These are phyloP conservation scores for Physella acuta DNA, from an alignment of 1,140 invertebrate species.

Conservation along the genomic window DNA sequence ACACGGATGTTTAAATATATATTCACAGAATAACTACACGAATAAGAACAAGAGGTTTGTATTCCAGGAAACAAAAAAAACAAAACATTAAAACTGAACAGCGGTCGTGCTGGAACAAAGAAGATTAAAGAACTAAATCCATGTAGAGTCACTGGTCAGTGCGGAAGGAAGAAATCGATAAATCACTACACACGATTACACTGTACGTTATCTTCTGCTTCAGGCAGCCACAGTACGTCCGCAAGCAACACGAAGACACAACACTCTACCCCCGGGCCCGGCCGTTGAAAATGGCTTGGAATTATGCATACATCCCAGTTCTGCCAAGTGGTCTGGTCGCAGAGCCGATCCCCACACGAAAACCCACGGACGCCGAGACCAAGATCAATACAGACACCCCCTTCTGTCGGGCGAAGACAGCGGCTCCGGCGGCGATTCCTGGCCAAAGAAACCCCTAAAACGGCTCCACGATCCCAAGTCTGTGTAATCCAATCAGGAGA, in stretches of 20 bases:
- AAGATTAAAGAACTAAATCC: background rate
- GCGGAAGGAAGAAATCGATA: background rate
- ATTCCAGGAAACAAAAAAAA: too few species aligned
- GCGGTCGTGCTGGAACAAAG: background rate
- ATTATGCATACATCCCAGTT: conserved; percentile 9
- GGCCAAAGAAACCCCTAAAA: background rate
- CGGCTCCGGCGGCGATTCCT: background rate
- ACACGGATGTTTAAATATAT: too few species aligned
- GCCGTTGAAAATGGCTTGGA: background rate
- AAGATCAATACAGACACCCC: conserved; percentile 7
- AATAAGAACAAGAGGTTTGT: too few species aligned
- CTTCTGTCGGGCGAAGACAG: background rate
- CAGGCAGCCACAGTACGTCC: background rate
- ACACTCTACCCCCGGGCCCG: background rate
- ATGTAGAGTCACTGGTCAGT: background rate
- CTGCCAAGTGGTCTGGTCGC: background rate
- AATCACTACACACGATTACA: background rate
- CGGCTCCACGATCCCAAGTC: background rate
- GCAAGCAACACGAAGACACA: background rate
- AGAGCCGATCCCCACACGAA: background rate
- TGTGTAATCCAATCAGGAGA: background rate
- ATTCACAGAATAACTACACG: too few species aligned
- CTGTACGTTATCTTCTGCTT: background rate
- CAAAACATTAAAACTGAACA: too few species aligned
- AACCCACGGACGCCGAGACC: background rate